A percentile compares a stretch with the other conserved stretches of the same genome.
These are phyloP conservation scores for Procambarus clarkii DNA, from an alignment of 1,140 invertebrate species.

Conservation along the genomic window DNA sequence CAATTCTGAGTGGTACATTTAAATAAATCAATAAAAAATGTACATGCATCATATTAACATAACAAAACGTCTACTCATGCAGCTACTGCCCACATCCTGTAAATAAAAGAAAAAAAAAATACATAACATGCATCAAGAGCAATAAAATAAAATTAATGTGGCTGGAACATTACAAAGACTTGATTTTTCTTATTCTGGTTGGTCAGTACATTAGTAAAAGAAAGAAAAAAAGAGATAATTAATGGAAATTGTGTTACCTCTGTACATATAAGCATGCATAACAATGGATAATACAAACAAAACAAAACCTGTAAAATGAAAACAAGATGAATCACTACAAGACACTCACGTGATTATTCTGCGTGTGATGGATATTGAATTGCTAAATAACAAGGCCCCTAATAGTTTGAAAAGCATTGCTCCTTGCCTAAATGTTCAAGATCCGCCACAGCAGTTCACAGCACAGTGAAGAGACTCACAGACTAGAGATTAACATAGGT, in stretches of 20 bases:
- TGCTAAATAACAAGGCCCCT: slow-evolving; percentile 21
- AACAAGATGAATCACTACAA: slow-evolving; percentile 68
- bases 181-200: slow-evolving; percentile 39
- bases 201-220: slow-evolving; percentile 66
- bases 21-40: slow-evolving; percentile 33
- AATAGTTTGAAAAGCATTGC: slow-evolving; percentile 13
- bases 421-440: slow-evolving; percentile 43
- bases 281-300: slow-evolving; percentile 67
- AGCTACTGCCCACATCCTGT: slow-evolving; percentile 70
- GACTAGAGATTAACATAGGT: slow-evolving; percentile 73
- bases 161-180: slow-evolving; percentile 45
- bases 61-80: slow-evolving; percentile 66
- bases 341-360: slow-evolving; percentile 66
- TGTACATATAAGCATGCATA: slow-evolving; percentile 60
- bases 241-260: slow-evolving; percentile 63
- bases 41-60: slow-evolving; percentile 52
- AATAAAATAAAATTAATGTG: slow-evolving; percentile 52
- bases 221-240: slow-evolving; percentile 65
- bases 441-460: slow-evolving; percentile 68
- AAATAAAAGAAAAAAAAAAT: slow-evolving; percentile 64
- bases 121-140: slow-evolving; percentile 61
- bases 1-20: slow-evolving; percentile 9
- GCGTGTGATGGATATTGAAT: slow-evolving; percentile 69
- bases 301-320: slow-evolving; percentile 70
- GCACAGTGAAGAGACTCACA: slow-evolving; percentile 72